Conservation (phyloP, 2,113 vertebrate genomes). For the Charina bottae region DNA sequence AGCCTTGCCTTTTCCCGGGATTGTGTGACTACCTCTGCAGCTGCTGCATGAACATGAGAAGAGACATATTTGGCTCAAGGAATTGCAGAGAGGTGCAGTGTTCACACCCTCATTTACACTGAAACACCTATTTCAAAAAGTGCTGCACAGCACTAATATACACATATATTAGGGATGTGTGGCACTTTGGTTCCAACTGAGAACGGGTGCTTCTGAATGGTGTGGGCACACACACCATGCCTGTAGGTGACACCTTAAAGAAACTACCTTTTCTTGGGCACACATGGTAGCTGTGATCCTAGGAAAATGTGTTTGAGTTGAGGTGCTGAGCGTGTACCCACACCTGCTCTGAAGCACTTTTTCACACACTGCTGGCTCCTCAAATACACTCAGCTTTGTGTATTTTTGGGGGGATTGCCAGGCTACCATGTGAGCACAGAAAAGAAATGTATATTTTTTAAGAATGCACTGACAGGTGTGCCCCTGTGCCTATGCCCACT, state of each 20-base stretch:
- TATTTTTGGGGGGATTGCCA: no score
- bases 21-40: neutral
- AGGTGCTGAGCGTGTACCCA: neutral
- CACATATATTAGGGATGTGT: neutral
- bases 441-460: neutral
- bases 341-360: neutral
- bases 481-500: neutral
- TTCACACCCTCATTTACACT: neutral
- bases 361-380: neutral
- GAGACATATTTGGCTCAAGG: neutral
- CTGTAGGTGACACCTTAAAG: neutral
- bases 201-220: neutral
- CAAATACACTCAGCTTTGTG: neutral
- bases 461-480: neutral
- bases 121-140: neutral
- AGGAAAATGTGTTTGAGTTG: neutral
- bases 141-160: neutral
- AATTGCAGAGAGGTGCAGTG: neutral
- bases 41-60: neutral
- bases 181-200: neutral
- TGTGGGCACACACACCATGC: neutral
- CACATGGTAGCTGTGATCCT: neutral
- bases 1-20: neutral
- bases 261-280: neutral
- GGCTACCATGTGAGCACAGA: neutral